A percentile compares a stretch with the other conserved stretches of the same genome.
phyloP scores from a whole-genome alignment of 1,140 invertebrate species.

The Himalopsyche phryganea region DNA sequence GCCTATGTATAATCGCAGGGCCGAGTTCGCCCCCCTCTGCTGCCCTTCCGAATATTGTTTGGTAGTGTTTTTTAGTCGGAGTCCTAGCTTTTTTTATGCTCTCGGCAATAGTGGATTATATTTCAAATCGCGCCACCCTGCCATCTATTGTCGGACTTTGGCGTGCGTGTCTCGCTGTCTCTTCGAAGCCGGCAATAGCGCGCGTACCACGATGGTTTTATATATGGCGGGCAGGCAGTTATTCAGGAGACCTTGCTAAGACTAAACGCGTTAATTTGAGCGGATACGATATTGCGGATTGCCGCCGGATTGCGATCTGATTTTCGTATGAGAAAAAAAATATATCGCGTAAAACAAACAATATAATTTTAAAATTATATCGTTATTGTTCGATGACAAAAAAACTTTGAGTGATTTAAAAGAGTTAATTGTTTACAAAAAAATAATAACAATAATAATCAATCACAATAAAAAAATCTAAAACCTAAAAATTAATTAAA shows the following conservation, averaged over 20 bases:
- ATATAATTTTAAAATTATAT: too few relatives aligned
- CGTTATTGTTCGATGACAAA: too few relatives aligned
- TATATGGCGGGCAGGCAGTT: conserved; percentile 29
- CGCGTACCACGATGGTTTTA: conserved; percentile 27
- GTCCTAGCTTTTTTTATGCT: background rate
- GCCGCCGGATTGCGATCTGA: background rate
- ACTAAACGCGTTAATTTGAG: background rate
- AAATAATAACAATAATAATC: too few relatives aligned
- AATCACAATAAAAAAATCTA: too few relatives aligned
- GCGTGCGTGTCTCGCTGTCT: too few relatives aligned
- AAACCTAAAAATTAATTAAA: too few relatives aligned
- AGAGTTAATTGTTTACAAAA: too few relatives aligned
- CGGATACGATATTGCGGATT: background rate
- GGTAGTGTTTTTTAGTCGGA: background rate
- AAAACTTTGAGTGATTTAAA: too few relatives aligned
- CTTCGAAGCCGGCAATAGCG: conserved; percentile 1
- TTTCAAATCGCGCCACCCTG: conserved; percentile 18
- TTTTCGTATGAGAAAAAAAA: background rate
- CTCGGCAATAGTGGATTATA: conserved; percentile 5
- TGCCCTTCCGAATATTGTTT: background rate
- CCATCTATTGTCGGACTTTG: conserved; percentile 21
- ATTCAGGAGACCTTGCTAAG: conserved; percentile 21
- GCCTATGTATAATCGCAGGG: background rate
- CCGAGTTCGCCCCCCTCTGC: background rate
- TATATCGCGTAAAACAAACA: too few relatives aligned